Percentiles rank a stretch among this genome's conserved stretches.
These are phyloP conservation scores for Sturmia bella DNA, from an alignment of 2,888 invertebrate genomes.

Conservation along the genomic window DNA sequence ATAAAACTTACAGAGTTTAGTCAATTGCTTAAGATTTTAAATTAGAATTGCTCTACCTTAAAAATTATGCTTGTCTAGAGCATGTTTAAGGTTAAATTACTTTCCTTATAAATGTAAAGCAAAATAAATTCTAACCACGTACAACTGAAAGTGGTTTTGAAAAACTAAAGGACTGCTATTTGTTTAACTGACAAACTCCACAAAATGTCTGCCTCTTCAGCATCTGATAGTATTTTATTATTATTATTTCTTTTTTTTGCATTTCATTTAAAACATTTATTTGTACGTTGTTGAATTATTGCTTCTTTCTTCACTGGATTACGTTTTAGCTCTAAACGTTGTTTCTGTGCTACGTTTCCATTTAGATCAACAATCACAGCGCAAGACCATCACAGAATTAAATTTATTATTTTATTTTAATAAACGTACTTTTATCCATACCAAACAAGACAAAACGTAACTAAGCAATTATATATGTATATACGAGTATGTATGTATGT, in stretches of 20 bases:
- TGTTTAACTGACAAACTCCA: constrained; percentile 12
- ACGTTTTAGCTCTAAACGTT: constrained; percentile 15
- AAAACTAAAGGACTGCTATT: constrained; percentile 12
- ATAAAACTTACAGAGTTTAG: too few relatives aligned
- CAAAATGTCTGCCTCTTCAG: constrained; percentile 3
- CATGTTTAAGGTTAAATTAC: neutral
- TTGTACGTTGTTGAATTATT: constrained; percentile 42
- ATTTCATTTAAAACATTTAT: constrained; percentile 27
- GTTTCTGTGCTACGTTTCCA: constrained; percentile 11
- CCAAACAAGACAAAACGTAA: neutral
- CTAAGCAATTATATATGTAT: neutral
- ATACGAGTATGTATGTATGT: too few relatives aligned
- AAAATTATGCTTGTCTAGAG: neutral
- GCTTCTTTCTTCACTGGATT: constrained; percentile 47
- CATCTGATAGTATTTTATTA: neutral
- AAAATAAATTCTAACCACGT: constrained; percentile 24
- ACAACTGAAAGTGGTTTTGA: constrained; percentile 9
- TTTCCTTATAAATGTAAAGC: neutral
- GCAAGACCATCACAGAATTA: constrained; percentile 28
- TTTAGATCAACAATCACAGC: constrained; percentile 33
- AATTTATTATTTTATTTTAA: constrained; percentile 54
- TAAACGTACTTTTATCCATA: neutral
- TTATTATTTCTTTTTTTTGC: neutral
- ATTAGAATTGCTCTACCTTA: too few relatives aligned
- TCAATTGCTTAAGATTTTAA: too few relatives aligned